phyloP scores from a whole-genome alignment of 2,113 vertebrate genomes.

The Pedetes capensis region DNA sequence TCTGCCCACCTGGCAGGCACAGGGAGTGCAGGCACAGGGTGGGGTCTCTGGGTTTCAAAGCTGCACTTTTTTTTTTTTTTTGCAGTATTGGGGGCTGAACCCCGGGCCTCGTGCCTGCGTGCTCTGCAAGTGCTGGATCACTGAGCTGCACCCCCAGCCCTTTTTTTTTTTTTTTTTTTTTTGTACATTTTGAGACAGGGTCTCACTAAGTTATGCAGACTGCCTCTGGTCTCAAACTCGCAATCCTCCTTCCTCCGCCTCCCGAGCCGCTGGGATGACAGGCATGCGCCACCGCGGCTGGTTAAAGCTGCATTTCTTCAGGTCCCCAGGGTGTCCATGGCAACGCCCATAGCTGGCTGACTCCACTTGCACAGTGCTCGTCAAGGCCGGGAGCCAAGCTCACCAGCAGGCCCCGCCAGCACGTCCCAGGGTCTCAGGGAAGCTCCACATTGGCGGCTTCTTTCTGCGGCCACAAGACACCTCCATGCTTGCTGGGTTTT shows the following conservation, averaged over 20 bases:
- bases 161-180: no score
- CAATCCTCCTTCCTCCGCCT: no score
- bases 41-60: neutral
- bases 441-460: neutral
- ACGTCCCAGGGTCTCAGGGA: neutral
- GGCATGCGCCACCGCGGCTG: no score
- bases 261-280: no score
- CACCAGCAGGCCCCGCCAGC: neutral
- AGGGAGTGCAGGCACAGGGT: neutral
- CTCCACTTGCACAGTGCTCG: neutral
- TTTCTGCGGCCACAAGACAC: neutral
- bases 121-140: no score
- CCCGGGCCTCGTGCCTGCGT: no score
- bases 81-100: no score
- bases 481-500: neutral
- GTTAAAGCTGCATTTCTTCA: neutral
- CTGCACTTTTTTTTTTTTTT: neutral
- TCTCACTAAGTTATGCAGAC: no score
- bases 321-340: neutral
- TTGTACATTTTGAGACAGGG: no score
- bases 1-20: neutral
- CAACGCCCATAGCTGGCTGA: neutral
- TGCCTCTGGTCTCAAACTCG: no score
- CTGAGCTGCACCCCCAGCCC: no score
- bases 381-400: neutral